Evolutionary conservation across 2,888 invertebrate genomes (phyloP).

Genomic region (Rambutsinella grinnellia): DNA sequence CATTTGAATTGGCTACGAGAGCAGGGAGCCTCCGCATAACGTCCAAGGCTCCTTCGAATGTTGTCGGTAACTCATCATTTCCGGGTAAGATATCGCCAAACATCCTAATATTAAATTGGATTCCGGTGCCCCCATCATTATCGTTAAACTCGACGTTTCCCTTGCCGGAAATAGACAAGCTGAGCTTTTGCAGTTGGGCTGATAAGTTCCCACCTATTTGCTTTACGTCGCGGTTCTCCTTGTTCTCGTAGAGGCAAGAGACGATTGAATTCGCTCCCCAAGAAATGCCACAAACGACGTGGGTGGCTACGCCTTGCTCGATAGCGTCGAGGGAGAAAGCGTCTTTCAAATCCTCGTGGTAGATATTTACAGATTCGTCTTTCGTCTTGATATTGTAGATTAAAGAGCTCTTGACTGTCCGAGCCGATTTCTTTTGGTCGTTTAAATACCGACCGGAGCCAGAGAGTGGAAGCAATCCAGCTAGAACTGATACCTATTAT

Average conservation of each 20-base stretch:
- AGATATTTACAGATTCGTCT: conserved; percentile 31
- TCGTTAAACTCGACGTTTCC: neutral
- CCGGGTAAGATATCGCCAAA: conserved; percentile 39
- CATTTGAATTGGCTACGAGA: conserved; percentile 6
- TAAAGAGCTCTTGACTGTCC: conserved; percentile 34
- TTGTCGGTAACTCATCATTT: conserved; percentile 29
- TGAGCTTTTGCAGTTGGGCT: conserved; percentile 13
- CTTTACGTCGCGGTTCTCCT: conserved; percentile 27
- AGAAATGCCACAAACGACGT: conserved; percentile 33
- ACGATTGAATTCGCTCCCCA: conserved; percentile 47
- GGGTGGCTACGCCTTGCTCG: conserved; percentile 34
- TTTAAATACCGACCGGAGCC: conserved; percentile 34
- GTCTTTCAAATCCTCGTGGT: conserved; percentile 32
- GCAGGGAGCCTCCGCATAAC: conserved; percentile 29
- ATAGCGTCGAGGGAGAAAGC: conserved; percentile 32
- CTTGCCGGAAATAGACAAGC: neutral
- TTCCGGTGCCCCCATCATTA: neutral
- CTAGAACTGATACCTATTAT: conserved; percentile 25
- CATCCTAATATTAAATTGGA: conserved; percentile 19
- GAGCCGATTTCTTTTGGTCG: conserved; percentile 30
- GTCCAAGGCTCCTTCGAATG: conserved; percentile 12
- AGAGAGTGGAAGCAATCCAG: conserved; percentile 13
- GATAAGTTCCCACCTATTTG: conserved; percentile 17
- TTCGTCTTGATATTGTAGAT: conserved; percentile 46
- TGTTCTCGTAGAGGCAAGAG: conserved; percentile 25